phyloP scores from a whole-genome alignment of 2,888 invertebrate genomes.

The Unio pictorum region DNA sequence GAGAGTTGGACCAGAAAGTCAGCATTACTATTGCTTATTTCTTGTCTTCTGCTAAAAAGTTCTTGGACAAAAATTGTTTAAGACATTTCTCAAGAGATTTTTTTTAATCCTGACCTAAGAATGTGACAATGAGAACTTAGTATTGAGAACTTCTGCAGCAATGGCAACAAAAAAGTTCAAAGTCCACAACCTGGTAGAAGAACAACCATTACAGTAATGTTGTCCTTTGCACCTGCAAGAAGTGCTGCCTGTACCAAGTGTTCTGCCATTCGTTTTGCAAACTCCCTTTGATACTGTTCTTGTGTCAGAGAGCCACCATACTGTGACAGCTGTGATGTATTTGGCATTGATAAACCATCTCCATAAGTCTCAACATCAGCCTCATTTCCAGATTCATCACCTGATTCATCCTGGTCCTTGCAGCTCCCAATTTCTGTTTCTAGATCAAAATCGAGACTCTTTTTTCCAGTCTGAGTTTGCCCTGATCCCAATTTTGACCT shows the following conservation, averaged over 20 bases:
- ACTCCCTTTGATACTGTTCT: slow-evolving; percentile 54
- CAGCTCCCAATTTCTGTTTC: slow-evolving; percentile 53
- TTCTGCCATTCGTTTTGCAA: slow-evolving; percentile 63
- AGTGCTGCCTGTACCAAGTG: slow-evolving; percentile 67
- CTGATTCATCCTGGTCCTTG: slow-evolving; percentile 32
- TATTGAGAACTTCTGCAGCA: background rate
- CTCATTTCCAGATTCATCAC: slow-evolving; percentile 45
- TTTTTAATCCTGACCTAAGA: too few relatives aligned
- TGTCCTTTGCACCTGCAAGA: slow-evolving; percentile 66
- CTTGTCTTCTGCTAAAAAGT: too few relatives aligned
- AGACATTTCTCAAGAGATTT: too few relatives aligned
- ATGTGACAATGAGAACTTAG: background rate
- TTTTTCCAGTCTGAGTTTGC: slow-evolving; percentile 8
- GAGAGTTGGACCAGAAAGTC: too few relatives aligned
- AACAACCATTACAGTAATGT: slow-evolving; percentile 65
- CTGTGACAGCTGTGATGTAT: slow-evolving; percentile 40
- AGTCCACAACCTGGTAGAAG: slow-evolving; percentile 64
- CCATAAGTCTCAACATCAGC: slow-evolving; percentile 52
- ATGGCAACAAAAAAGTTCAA: slow-evolving; percentile 10
- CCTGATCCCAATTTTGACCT: slow-evolving; percentile 14
- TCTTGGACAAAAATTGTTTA: too few relatives aligned
- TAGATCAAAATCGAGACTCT: slow-evolving; percentile 32
- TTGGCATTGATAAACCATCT: slow-evolving; percentile 46
- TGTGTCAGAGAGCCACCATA: slow-evolving; percentile 37
- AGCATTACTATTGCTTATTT: too few relatives aligned